Conservation (phyloP, 2,113 vertebrate species). For the Aepyceros melampus region DNA sequence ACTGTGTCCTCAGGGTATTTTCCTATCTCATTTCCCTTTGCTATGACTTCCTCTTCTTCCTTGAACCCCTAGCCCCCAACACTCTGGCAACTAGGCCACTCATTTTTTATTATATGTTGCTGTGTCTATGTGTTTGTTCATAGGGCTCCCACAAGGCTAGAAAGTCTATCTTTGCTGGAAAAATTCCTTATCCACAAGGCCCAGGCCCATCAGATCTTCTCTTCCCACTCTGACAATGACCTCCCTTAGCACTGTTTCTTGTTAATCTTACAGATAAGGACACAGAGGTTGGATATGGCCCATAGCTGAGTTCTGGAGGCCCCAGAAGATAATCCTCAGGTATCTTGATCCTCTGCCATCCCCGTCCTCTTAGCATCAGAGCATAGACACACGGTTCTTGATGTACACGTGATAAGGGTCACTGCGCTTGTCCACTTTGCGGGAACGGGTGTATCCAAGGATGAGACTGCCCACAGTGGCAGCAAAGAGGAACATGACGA, state of each 20-base stretch:
- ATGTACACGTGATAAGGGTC: slow-evolving; percentile 86
- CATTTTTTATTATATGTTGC: background rate
- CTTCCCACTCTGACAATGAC: background rate
- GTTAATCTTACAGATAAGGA: background rate
- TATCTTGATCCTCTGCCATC: background rate
- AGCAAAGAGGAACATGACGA: slow-evolving; percentile 85
- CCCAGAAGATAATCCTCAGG: background rate
- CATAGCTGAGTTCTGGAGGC: background rate
- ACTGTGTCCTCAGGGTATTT: background rate
- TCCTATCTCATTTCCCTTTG: background rate
- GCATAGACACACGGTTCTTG: slow-evolving; percentile 84
- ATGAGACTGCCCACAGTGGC: slow-evolving; percentile 82
- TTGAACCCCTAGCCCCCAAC: background rate
- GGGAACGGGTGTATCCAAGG: slow-evolving; percentile 83
- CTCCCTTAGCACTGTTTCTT: background rate
- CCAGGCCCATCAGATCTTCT: background rate
- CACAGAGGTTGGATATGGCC: background rate
- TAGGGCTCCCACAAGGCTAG: background rate
- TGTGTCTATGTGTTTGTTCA: slow-evolving; percentile 24
- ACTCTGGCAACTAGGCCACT: background rate
- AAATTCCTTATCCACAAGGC: background rate
- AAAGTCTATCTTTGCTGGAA: background rate
- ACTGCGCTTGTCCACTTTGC: slow-evolving; percentile 81
- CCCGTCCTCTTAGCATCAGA: slow-evolving; percentile 58
- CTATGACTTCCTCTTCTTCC: background rate